Percentiles rank a stretch among this genome's conserved stretches.
Conservation (phyloP, 2,888 invertebrate genomes). For the Zygothrica quintamaculata region DNA sequence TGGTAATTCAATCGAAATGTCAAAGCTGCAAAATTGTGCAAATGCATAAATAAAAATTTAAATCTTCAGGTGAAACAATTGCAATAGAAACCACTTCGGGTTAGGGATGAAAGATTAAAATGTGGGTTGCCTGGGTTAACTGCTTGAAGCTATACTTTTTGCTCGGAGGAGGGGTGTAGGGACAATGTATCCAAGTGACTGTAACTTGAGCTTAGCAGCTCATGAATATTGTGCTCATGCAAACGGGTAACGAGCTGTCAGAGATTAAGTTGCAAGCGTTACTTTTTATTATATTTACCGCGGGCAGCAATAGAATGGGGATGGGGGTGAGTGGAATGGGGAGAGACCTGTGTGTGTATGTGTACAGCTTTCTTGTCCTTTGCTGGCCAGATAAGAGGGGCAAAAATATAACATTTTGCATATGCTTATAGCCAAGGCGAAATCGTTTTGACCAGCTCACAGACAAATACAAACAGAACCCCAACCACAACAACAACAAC, state of each 20-base stretch:
- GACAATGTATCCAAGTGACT: constrained; percentile 55
- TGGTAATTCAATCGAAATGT: constrained; percentile 78
- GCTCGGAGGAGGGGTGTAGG: not conserved
- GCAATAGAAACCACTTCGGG: constrained; percentile 27
- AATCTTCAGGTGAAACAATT: constrained; percentile 66
- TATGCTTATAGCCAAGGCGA: constrained; percentile 69
- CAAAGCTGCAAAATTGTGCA: constrained; percentile 56
- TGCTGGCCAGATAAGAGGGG: constrained; percentile 67
- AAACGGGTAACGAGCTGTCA: constrained; percentile 81
- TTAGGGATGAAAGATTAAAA: not conserved
- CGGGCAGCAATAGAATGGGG: constrained; percentile 12
- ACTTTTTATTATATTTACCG: constrained; percentile 79
- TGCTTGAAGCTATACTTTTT: too few relatives aligned
- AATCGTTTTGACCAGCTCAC: constrained; percentile 80
- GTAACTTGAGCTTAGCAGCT: constrained; percentile 82
- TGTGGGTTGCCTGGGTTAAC: constrained; percentile 2
- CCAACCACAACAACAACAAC: constrained; percentile 52
- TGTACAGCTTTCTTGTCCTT: constrained; percentile 44
- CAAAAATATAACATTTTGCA: constrained; percentile 76
- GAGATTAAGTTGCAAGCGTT: constrained; percentile 82
- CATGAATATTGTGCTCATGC: constrained; percentile 81
- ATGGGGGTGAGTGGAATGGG: constrained; percentile 5
- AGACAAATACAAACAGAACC: constrained; percentile 57
- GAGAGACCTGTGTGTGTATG: too few relatives aligned
- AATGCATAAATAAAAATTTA: constrained; percentile 69